These are phyloP conservation scores for Urocyon cinereoargenteus DNA, from an alignment of 2,797 vertebrate species.

Conservation along the genomic window DNA sequence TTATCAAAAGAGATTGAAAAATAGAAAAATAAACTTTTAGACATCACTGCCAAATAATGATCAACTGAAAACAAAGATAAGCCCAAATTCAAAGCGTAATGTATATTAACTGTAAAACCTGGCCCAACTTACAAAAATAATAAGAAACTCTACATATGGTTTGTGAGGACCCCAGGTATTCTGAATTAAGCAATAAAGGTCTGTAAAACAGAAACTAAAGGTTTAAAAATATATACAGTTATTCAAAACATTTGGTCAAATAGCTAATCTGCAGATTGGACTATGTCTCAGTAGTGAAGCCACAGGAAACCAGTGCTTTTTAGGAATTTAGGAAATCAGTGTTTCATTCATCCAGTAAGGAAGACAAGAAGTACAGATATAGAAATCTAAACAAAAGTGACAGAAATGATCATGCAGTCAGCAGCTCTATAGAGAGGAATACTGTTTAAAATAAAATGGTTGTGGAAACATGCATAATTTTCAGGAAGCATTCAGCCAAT, in stretches of 20 bases:
- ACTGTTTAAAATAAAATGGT: not conserved
- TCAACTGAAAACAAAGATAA: conserved; percentile 9
- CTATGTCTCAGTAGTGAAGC: not conserved
- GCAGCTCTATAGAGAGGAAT: not conserved
- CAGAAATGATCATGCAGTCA: not conserved
- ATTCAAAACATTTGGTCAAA: not conserved
- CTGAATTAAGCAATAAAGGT: conserved; percentile 36
- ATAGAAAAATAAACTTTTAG: conserved; percentile 45
- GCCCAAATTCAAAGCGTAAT: conserved; percentile 35
- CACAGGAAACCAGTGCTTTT: not conserved
- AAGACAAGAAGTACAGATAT: not conserved
- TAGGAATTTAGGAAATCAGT: not conserved
- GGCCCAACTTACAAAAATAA: conserved; percentile 24
- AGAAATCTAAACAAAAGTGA: conserved; percentile 1
- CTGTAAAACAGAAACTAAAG: conserved; percentile 42
- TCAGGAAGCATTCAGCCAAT: not conserved
- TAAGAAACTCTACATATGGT: not conserved
- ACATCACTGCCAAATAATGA: not conserved
- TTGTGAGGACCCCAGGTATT: not conserved
- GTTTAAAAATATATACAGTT: not conserved
- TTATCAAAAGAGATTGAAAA: conserved; percentile 6
- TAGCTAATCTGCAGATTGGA: not conserved
- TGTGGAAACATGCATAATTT: not conserved
- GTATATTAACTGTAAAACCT: not conserved
- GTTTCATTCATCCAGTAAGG: not conserved